phyloP scores from a whole-genome alignment of 2,113 vertebrate species.

The Erpornis zantholeuca region DNA sequence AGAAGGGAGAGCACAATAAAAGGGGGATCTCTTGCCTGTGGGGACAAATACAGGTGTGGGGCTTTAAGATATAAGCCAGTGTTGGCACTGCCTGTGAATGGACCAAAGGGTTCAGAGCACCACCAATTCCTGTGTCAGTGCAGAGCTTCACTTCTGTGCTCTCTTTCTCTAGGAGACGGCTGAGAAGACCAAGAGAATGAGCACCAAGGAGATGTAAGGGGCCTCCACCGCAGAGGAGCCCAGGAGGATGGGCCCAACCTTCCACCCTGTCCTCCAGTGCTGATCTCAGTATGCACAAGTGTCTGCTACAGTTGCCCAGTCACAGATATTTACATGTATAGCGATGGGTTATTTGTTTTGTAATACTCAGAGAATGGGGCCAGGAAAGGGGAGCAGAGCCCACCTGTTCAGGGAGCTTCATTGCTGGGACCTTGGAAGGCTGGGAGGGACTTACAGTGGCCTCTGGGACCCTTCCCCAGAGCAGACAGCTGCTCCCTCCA shows the following conservation, averaged over 20 bases:
- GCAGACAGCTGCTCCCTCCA: neutral
- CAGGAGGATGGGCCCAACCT: constrained; percentile 32
- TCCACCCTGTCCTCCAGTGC: constrained; percentile 55
- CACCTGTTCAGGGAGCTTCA: constrained; percentile 47
- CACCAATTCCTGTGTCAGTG: neutral
- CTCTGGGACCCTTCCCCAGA: neutral
- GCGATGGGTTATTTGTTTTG: constrained; percentile 71
- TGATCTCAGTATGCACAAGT: constrained; percentile 66
- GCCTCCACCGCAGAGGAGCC: neutral
- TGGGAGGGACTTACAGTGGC: neutral
- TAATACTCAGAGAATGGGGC: constrained; percentile 68
- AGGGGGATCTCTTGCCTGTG: neutral
- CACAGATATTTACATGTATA: constrained; percentile 79
- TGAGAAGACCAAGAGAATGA: constrained; percentile 87
- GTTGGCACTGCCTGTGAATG: neutral
- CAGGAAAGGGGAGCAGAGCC: constrained; percentile 51
- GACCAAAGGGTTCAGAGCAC: neutral
- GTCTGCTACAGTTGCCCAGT: constrained; percentile 70
- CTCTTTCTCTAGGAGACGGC: constrained; percentile 84
- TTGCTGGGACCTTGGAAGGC: constrained; percentile 49
- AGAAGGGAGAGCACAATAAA: neutral
- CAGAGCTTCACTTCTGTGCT: constrained; percentile 6
- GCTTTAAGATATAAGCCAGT: neutral
- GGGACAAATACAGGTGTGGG: neutral
- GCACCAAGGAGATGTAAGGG: constrained; percentile 90